phyloP scores from a whole-genome alignment of 2,888 invertebrate species.

The Eucera pruinosa region DNA sequence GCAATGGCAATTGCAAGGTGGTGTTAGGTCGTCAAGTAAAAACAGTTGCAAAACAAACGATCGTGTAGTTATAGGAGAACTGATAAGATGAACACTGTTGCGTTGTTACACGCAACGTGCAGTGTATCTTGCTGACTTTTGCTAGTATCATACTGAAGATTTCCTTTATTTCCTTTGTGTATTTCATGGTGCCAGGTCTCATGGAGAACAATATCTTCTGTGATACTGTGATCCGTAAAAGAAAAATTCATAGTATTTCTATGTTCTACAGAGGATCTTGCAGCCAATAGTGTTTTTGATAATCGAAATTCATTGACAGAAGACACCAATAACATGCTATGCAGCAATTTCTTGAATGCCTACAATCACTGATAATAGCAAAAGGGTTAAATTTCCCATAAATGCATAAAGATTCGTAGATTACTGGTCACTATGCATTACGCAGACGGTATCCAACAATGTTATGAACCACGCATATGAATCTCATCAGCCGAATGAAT shows the following conservation, averaged over 20 bases:
- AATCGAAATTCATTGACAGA: too few species aligned
- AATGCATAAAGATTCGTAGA: too few species aligned
- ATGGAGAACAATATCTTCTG: not conserved
- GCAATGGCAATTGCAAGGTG: constrained; percentile 9
- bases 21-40: constrained; percentile 15
- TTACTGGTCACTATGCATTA: too few species aligned
- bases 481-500: not conserved
- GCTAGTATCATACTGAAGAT: too few species aligned
- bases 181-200: not conserved
- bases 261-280: too few species aligned
- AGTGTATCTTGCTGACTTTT: not conserved
- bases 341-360: too few species aligned
- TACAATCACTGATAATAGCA: too few species aligned
- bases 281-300: too few species aligned
- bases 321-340: too few species aligned
- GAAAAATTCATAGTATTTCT: too few species aligned
- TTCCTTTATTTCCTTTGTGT: not conserved
- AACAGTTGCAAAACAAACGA: not conserved
- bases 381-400: too few species aligned
- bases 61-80: not conserved
- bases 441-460: not conserved
- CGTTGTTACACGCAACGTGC: constrained; percentile 3
- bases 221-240: not conserved
- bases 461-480: not conserved
- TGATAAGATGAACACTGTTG: constrained; percentile 40